Conservation (phyloP, 2,113 vertebrate species). For the Embiotoca jacksoni region DNA sequence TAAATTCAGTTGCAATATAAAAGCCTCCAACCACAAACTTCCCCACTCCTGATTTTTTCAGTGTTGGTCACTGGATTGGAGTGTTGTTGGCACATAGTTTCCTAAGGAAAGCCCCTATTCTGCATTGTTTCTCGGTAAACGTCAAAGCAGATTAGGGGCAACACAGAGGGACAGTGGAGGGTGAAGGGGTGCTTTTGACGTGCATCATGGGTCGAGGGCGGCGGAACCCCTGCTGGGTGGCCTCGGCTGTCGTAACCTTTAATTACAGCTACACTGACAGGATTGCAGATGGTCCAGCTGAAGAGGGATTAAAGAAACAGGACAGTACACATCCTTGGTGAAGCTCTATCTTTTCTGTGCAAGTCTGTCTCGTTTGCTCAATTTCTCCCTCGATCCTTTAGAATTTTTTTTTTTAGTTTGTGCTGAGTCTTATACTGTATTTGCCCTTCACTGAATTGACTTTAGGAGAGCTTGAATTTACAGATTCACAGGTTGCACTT, state of each 20-base stretch:
- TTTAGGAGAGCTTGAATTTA: background rate
- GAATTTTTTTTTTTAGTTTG: constrained; percentile 9
- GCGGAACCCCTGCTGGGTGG: constrained; percentile 75
- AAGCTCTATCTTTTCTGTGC: constrained; percentile 1
- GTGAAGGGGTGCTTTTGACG: constrained; percentile 63
- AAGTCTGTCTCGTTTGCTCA: background rate
- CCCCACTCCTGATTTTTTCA: constrained; percentile 6
- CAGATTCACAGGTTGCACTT: background rate
- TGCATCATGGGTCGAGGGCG: constrained; percentile 56
- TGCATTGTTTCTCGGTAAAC: constrained; percentile 69
- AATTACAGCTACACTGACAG: constrained; percentile 79
- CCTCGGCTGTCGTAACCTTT: constrained; percentile 78
- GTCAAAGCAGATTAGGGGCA: constrained; percentile 76
- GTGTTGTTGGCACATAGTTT: constrained; percentile 76
- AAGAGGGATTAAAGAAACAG: constrained; percentile 57
- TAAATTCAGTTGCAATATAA: background rate
- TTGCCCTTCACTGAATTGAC: constrained; percentile 7
- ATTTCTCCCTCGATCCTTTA: background rate
- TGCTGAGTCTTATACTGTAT: background rate
- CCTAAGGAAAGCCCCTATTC: constrained; percentile 73
- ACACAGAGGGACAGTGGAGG: constrained; percentile 60
- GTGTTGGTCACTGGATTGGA: constrained; percentile 50
- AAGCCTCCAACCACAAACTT: background rate
- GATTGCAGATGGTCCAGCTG: constrained; percentile 72
- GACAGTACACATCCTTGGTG: constrained; percentile 23